Evolutionary conservation across 2,797 vertebrate species (phyloP).

Genomic region (Propithecus deckenii): DNA sequence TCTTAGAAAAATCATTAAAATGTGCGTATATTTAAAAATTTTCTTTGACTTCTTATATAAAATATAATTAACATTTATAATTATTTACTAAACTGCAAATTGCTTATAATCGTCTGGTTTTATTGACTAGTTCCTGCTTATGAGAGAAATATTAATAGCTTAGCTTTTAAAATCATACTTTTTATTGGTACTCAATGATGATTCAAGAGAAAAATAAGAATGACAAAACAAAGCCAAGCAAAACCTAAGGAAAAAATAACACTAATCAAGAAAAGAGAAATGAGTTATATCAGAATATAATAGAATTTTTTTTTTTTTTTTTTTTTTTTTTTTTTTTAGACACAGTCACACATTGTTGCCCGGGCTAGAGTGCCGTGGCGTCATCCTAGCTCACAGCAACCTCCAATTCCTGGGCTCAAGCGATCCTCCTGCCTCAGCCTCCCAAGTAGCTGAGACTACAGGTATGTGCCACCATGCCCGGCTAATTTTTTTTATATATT

Average conservation of each 20-base stretch:
- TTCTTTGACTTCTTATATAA: neutral
- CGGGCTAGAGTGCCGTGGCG: too few relatives aligned
- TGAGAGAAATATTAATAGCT: neutral
- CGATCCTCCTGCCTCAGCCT: too few relatives aligned
- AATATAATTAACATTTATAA: neutral
- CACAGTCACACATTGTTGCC: too few relatives aligned
- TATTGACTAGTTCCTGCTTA: neutral
- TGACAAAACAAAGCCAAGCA: neutral
- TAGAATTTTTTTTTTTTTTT: too few relatives aligned
- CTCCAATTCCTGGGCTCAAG: too few relatives aligned
- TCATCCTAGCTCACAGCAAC: too few relatives aligned
- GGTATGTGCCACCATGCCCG: too few relatives aligned
- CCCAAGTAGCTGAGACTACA: too few relatives aligned
- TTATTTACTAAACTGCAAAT: neutral
- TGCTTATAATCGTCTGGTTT: neutral
- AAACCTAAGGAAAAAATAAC: neutral
- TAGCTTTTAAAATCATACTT: neutral
- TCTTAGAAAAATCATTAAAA: slow-evolving; percentile 17
- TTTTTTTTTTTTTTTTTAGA: too few relatives aligned
- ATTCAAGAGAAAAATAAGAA: neutral
- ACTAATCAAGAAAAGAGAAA: neutral
- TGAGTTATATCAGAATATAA: neutral
- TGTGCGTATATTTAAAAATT: neutral
- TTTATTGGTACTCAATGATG: neutral
- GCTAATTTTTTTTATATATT: too few relatives aligned